Base-by-base conservation (phyloP, 2,113 vertebrate genomes). In the Neolamprologus ventralis region DNA sequence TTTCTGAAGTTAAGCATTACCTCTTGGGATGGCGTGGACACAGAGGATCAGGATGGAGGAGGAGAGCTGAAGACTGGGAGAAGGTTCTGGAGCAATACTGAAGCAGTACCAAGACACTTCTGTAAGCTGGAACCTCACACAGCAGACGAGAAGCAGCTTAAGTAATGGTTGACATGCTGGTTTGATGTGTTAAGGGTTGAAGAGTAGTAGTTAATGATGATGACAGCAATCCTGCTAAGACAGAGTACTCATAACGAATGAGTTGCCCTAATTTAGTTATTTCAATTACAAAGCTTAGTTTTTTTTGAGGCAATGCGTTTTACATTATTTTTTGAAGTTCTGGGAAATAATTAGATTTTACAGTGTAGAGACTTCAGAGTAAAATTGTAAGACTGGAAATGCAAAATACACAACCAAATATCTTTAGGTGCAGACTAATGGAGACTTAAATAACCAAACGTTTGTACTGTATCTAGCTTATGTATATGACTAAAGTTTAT, bases 111-210 rank as follows among this genome's bases (percentile, higher is more conserved):
- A 97, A 95, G 80, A 98, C 95, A 5, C 97, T 87, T 2, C 96
- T 1, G 3, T 98, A 98, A 1, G 98, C 98, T 3, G 98, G 98
- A 5, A 98, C 96, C 80, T 98, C 98, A 93, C 84, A 95, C 80
- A 0, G 96, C 97, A 0, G 97, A 97, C 1, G 98, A 87, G 94
- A 99, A 98, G 94, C 95, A 97, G 95, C 98, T 99, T 54, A 98
- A 0, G 4, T 97, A 98, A 60, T 97, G 92, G 1, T 98, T 91
- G 1, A 98, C 97, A 0, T 98, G 94, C 88, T 98, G 89, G 40
- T 47, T 47, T 75, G 40, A 73, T 11, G 40, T 73, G 4, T 73
- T 73, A 26, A 7, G 37, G 21, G 7, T 45, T 45, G 9, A 73
- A 47, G 40, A 4, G n/a, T 73, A 73, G 14, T 45, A 45, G 37